Base-by-base conservation (phyloP, 2,797 vertebrate species). In the Centropyge bicolor region DNA sequence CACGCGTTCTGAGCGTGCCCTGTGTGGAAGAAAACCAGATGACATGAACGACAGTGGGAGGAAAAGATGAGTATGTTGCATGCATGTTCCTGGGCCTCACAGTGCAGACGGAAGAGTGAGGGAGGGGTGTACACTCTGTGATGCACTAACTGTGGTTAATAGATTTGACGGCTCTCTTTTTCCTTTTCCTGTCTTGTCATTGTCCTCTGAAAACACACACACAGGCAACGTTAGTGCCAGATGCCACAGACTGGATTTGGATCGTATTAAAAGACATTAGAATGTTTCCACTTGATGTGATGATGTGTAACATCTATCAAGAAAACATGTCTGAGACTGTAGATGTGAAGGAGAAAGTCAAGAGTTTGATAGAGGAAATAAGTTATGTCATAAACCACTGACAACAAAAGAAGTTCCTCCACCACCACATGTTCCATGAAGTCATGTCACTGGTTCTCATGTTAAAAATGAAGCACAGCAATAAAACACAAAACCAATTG, bases 1-100 rank as follows among this genome's bases (percentile, higher is more conserved):
- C 80, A 88, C 84, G 24, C 84, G 67, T 80, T 91, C 70, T 89
- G 79, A 89, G 74, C 76, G 63, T 43, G 69, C 76, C 76, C 74
- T 84, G 81, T 81, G 85, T 78, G 75, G 80, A 76, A 83, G 70
- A 87, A 88, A 82, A 65, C 61, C 38, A 46, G 74, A 76, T 82
- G 75, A 59, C 8, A 20, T 61, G 27, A 46, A 61, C 22, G 35
- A 16, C 8, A 19, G 72, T 71, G 69, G 65, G 55, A 55, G 59
- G 62, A 24, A 65, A 27, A 64, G 54, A 68, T 0, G 1, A 55
- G 31, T 2, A 13, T 65, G 48, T 43, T 14, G n/a, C 3, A 31
- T 31, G 27, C 36, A 27, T 46, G 65, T 31, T 31, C 27, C 22
- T 7, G n/a, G 11, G 48, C 27, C 54, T 54, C 22, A 41, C 43